Evolutionary conservation across 1,140 invertebrate genomes (phyloP), one percentile per base, ranked within the genome.

Genomic region (Drosophila repletoides): DNA sequence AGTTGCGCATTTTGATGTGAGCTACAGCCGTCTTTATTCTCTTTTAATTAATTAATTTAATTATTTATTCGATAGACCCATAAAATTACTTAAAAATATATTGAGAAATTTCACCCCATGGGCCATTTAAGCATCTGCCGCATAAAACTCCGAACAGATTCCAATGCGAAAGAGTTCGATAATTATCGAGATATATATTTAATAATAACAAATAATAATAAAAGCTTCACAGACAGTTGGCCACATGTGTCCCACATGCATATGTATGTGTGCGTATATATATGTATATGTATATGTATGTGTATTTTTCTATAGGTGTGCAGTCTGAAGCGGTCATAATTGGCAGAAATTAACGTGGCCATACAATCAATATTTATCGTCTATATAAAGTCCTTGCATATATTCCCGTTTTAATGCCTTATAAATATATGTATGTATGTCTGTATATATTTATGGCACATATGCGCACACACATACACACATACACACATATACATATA

Each of bases 311-410:
- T 38, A 9, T 28, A 6, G 28, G 41, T 12, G 22, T 17, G 19
- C 26, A n/a, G 45, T 76, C 53, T 67, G 63, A 68, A 76, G 40
- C 34, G 73, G 41, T 67, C 80, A 84, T 83, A 83, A 83, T 83
- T 83, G 77, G 79, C 69, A 84, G 70, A 83, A 83, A 83, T 83
- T 83, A 83, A 77, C 70, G 70, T 77, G 51, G 49, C 65, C 77
- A 34, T 74, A 77, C 65, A 77, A 84, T 83, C 73, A 84, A 83
- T 83, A 83, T 83, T 83, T 83, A 83, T 83, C 59, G 64, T 51
- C 69, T 76, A 81, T 68, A 63, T 68, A 53, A 51, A 60, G 38
- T 48, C 12, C 52, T 45, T 38, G 36, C 26, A 22, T 9, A 14
- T 9, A 24, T 17, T n/a, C 10, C 31, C 9, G 10, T 12, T 38